phyloP scores from a whole-genome alignment of 2,797 vertebrate genomes.

The Poeciliopsis gracilis region DNA sequence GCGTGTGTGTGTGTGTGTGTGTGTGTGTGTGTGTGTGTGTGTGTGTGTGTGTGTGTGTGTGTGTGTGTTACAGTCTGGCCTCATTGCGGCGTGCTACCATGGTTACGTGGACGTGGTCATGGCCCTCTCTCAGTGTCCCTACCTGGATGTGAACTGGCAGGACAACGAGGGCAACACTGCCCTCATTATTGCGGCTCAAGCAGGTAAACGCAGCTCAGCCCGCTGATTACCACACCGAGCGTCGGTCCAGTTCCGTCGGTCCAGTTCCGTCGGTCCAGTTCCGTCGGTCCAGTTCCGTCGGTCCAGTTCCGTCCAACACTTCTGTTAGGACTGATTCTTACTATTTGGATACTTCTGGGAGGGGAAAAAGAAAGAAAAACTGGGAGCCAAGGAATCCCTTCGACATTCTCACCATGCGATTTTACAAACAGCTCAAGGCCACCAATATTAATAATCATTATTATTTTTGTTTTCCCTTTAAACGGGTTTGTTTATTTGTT shows the following conservation, averaged over 20 bases:
- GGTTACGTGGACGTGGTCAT: conserved; percentile 94
- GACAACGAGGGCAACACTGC: conserved; percentile 98
- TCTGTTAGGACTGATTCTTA: neutral
- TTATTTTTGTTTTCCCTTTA: neutral
- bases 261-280: no score
- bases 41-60: conserved; percentile 10
- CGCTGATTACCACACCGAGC: neutral
- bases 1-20: conserved; percentile 25
- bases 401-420: neutral
- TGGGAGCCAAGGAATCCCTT: neutral
- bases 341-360: no score
- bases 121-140: conserved; percentile 90
- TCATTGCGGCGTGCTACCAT: conserved; percentile 94
- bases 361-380: neutral
- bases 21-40: conserved; percentile 11
- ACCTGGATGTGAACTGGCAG: conserved; percentile 96
- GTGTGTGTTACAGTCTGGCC: conserved; percentile 83
- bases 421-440: neutral
- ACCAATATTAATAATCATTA: neutral
- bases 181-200: conserved; percentile 94
- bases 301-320: neutral
- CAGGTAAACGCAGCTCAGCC: conserved; percentile 82
- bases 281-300: no score
- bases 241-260: neutral
- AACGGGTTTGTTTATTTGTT: neutral